Percentiles rank a stretch among this genome's conserved stretches.
Conservation (phyloP, 2,888 invertebrate genomes). For the Torymus texanus region DNA sequence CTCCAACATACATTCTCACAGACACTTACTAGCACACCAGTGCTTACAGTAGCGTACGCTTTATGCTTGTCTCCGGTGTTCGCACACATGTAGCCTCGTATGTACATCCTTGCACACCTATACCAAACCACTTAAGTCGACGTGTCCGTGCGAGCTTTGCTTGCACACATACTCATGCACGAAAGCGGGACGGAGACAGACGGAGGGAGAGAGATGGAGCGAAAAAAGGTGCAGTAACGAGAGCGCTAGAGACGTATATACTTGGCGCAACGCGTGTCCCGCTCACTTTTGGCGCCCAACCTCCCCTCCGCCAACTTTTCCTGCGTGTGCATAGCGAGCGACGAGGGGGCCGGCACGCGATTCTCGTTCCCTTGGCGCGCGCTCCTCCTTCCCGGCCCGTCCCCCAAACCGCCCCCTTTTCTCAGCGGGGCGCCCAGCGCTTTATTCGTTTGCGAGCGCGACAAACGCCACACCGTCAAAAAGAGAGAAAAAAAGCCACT, state of each 20-base stretch:
- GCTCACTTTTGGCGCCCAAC: slow-evolving; percentile 25
- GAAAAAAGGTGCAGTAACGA: slow-evolving; percentile 14
- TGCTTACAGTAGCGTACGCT: slow-evolving; percentile 23
- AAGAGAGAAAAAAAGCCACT: slow-evolving; percentile 66
- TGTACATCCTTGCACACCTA: slow-evolving; percentile 2
- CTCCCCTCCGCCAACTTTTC: background rate
- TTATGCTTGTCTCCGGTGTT: slow-evolving; percentile 19
- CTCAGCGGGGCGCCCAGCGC: slow-evolving; percentile 69
- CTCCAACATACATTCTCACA: background rate
- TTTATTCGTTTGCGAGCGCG: slow-evolving; percentile 66
- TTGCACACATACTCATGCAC: background rate
- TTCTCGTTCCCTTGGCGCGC: slow-evolving; percentile 9
- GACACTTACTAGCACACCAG: background rate
- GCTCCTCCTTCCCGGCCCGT: slow-evolving; percentile 59
- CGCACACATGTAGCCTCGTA: slow-evolving; percentile 24
- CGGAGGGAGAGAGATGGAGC: background rate
- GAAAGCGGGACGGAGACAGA: background rate
- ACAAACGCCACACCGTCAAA: slow-evolving; percentile 56
- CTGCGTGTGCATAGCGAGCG: background rate
- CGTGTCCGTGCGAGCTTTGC: background rate
- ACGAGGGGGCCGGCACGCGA: background rate
- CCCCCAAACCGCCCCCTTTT: slow-evolving; percentile 63
- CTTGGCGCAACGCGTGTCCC: background rate
- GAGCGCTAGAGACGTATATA: background rate
- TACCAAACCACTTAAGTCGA: background rate